Base-by-base conservation (phyloP, 1,140 invertebrate genomes). In the Hirudo medicinalis region DNA sequence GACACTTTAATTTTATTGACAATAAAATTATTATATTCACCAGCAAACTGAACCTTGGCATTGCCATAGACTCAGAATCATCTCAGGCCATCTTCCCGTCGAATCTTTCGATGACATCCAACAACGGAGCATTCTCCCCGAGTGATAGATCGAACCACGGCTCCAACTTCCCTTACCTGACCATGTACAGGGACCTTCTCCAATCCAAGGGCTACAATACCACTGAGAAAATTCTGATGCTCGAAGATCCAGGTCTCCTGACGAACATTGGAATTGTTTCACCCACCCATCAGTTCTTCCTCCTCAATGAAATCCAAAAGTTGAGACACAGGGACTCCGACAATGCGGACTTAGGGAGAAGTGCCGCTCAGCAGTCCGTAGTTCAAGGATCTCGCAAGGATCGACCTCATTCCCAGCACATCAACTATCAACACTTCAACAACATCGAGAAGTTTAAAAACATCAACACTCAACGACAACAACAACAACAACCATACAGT, bases 281-380 rank as follows among this genome's bases (percentile, higher is more conserved):
- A 63, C 57, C 57, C 3, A 25, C 57, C 4, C 57, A 63, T 32
- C 57, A 63, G 57, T 63, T 63, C 57, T 63, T 63, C 29, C 57
- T 63, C 15, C 57, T 63, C 22, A 63, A 63, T 11, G 57, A 63
- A 63, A 63, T 63, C 29, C 57, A 63, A n/a, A 63, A 63, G 57
- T n/a, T 63, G 29, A 22, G 57, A 63, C 57, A 63, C 29, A 22
- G 57, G 15, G 57, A 32, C 11, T 13, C 57, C 57, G 57, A 63
- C 29, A 63, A 49, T 49, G 11, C 57, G 6, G 57, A 25, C 57
- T 17, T 49, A 2, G 57, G 57, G 29, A 63, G 57, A 63, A 20
- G 1, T 15, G 19, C 57, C 9, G 22, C 9, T 15, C 57, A 63
- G 20, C 57, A 63, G 57, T 63, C 57, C 8, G 57, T 15, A 9